Evolutionary conservation across 2,797 vertebrate species (phyloP).

Genomic region (Setipinna tenuifilis): DNA sequence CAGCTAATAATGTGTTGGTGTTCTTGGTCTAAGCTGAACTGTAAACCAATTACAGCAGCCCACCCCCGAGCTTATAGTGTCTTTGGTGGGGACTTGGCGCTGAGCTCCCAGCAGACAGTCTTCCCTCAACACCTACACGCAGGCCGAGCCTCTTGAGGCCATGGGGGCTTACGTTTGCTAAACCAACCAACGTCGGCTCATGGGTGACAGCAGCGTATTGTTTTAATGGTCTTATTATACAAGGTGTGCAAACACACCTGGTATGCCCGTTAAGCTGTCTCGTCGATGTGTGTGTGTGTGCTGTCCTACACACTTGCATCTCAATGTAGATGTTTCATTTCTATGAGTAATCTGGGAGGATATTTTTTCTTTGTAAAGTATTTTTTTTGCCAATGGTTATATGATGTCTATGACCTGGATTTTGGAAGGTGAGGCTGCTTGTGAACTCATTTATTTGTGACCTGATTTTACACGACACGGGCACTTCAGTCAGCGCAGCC

Average conservation of each 20-base stretch:
- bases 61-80: background rate
- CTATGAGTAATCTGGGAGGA: background rate
- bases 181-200: background rate
- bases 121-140: background rate
- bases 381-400: background rate
- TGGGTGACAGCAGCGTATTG: background rate
- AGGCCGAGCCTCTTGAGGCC: background rate
- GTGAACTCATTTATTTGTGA: constrained; percentile 10
- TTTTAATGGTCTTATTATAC: background rate
- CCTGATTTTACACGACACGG: background rate
- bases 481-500: background rate
- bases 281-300: background rate
- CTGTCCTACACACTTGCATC: background rate
- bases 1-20: background rate
- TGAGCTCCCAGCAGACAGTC: constrained; percentile 1
- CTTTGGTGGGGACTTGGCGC: background rate
- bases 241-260: background rate
- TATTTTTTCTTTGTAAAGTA: too few species aligned
- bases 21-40: constrained; percentile 6
- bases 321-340: background rate
- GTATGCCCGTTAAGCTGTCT: background rate
- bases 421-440: constrained; percentile 11
- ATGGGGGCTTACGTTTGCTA: background rate
- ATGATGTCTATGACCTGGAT: constrained; percentile 1
- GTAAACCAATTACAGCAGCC: constrained; percentile 9